Conservation (phyloP, 2,797 vertebrate species). For the Neomorphus geoffroyi region DNA sequence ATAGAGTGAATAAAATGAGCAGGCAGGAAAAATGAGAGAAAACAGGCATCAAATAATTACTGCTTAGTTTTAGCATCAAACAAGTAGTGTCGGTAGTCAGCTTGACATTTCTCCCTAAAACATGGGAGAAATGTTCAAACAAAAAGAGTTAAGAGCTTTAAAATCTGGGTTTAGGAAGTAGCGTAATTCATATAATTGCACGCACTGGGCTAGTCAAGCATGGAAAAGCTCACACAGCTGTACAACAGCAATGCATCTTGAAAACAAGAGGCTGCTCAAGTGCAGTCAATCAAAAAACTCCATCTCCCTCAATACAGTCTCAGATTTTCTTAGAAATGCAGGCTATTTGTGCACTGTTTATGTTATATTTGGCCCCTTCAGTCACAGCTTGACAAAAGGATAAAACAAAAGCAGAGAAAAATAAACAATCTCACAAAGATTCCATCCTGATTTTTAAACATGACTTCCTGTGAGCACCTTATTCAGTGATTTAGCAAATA, state of each 20-base stretch:
- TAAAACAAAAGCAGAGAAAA: neutral
- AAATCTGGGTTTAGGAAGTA: neutral
- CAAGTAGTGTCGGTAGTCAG: neutral
- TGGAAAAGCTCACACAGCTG: neutral
- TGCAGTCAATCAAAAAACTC: neutral
- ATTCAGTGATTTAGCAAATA: neutral
- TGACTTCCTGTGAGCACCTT: neutral
- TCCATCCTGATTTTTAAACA: neutral
- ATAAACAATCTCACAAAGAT: neutral
- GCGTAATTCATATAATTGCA: neutral
- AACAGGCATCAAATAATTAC: neutral
- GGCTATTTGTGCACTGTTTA: neutral
- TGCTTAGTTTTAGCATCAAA: neutral
- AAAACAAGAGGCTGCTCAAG: neutral
- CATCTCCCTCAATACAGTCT: neutral
- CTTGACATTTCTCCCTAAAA: neutral
- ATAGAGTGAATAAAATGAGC: neutral
- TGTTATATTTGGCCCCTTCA: neutral
- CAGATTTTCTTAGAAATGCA: neutral
- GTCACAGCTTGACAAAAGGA: neutral
- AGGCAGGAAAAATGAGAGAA: neutral
- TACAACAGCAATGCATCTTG: neutral
- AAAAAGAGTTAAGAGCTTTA: neutral
- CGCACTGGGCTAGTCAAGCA: neutral
- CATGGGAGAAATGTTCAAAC: neutral